Conservation (phyloP, 2,113 vertebrate species). For the mouse (Mus musculus) region DNA sequence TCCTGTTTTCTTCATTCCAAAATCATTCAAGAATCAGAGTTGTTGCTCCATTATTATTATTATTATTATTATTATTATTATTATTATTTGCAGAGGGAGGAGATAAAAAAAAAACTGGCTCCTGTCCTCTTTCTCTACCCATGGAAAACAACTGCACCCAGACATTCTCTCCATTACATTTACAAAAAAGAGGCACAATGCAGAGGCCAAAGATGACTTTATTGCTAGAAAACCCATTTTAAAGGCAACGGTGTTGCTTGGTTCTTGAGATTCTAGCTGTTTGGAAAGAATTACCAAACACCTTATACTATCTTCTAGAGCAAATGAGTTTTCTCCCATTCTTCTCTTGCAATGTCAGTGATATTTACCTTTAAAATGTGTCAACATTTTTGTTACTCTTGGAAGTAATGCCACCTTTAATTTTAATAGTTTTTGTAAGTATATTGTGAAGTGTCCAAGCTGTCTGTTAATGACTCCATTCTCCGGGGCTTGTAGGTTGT, state of each 20-base stretch:
- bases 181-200: not conserved
- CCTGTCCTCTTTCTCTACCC: not conserved
- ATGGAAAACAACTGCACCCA: not conserved
- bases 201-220: not conserved
- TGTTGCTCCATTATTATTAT: not conserved
- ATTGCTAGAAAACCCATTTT: fast-evolving
- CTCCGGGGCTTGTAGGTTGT: not conserved
- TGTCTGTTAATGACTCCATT: not conserved
- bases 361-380: not conserved
- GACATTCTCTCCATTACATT: not conserved
- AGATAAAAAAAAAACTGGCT: not conserved
- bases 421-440: not conserved
- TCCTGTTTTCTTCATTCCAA: not conserved
- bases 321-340: not conserved
- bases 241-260: not conserved
- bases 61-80: no score
- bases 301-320: not conserved
- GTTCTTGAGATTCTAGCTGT: not conserved
- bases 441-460: not conserved
- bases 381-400: no score
- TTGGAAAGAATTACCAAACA: not conserved
- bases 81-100: not conserved
- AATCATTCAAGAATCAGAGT: not conserved
- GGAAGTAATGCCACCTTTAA: not conserved
- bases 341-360: not conserved